phyloP scores from a whole-genome alignment of 2,797 vertebrate species.

The Acanthurus leucopareius region DNA sequence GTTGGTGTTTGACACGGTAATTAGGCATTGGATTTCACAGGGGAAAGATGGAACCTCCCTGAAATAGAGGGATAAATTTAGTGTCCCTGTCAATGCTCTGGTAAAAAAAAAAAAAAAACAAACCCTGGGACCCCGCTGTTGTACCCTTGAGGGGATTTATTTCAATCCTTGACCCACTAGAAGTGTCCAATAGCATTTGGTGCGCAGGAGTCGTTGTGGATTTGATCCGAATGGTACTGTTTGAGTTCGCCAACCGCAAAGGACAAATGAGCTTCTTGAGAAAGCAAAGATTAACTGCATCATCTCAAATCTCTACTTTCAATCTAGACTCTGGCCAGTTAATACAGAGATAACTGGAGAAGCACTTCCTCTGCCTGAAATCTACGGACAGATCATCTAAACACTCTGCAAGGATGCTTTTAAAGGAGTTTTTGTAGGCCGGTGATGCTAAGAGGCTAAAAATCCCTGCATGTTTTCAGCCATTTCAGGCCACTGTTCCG shows the following conservation, averaged over 20 bases:
- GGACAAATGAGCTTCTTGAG: constrained; percentile 2
- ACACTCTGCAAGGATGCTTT: constrained; percentile 12
- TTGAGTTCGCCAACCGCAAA: constrained; percentile 7
- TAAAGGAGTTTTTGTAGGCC: constrained; percentile 51
- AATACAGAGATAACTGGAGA: not conserved
- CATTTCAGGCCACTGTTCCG: constrained; percentile 45
- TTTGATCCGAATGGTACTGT: constrained; percentile 20
- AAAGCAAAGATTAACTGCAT: constrained; percentile 16
- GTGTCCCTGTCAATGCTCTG: constrained; percentile 65
- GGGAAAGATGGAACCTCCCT: constrained; percentile 58
- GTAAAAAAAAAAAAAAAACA: constrained; percentile 63
- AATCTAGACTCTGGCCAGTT: constrained; percentile 14
- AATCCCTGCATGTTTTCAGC: constrained; percentile 46
- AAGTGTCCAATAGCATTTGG: constrained; percentile 16
- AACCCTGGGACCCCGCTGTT: constrained; percentile 47
- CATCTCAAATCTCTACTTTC: constrained; percentile 23
- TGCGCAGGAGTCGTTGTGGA: constrained; percentile 38
- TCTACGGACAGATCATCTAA: constrained; percentile 27
- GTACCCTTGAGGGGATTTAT: constrained; percentile 60
- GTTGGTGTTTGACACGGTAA: constrained; percentile 79
- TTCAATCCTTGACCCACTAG: constrained; percentile 40
- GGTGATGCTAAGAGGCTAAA: constrained; percentile 47
- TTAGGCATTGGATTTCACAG: constrained; percentile 79
- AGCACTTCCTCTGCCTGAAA: constrained; percentile 20
- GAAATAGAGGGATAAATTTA: constrained; percentile 82